Base-by-base conservation (phyloP, 2,888 invertebrate genomes). In the Oxycera nigricornis region DNA sequence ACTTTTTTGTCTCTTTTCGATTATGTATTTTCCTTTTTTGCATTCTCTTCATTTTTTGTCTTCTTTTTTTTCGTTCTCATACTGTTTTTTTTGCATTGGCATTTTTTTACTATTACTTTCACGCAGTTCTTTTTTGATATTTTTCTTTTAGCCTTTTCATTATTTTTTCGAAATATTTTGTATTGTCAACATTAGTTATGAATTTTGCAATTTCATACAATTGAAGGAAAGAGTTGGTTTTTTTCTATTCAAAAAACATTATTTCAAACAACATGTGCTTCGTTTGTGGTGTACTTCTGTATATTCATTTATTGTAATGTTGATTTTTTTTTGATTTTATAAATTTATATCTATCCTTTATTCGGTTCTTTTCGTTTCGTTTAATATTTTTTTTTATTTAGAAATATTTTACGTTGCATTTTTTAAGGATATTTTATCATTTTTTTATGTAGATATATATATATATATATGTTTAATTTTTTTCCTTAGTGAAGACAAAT, bases 401-500 rank as follows among this genome's bases (percentile, higher is more conserved):
- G 76, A n/a, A n/a, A 79, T 78, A 76, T 78, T 79, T 79, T 80
- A 77, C n/a, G n/a, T n/a, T 78, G 77, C 76, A 76, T 72, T 76
- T 81, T 79, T 79, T 79, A 79, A n/a, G n/a, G n/a, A n/a, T 79
- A 77, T 80, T 77, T 79, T 76, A 78, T 78, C 79, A 75, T 77
- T 80, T 78, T 78, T 46, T 46, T 46, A 46, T 46, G 46, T 17
- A n/a, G 11, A 7, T 46, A n/a, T 46, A 46, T 75, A 77, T 79
- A 74, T n/a, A n/a, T n/a, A n/a, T n/a, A n/a, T n/a, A n/a, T n/a
- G n/a, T n/a, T n/a, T n/a, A 79, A 79, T 35, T 41, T 65, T 65
- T 77, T 72, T 68, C 26, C 62, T 35, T 30, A 57, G 81, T 82
- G 82, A 83, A 83, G 83, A 82, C 80, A 81, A 84, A 85, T 83